phyloP scores from a whole-genome alignment of 2,113 vertebrate genomes.

The Sturnus vulgaris region DNA sequence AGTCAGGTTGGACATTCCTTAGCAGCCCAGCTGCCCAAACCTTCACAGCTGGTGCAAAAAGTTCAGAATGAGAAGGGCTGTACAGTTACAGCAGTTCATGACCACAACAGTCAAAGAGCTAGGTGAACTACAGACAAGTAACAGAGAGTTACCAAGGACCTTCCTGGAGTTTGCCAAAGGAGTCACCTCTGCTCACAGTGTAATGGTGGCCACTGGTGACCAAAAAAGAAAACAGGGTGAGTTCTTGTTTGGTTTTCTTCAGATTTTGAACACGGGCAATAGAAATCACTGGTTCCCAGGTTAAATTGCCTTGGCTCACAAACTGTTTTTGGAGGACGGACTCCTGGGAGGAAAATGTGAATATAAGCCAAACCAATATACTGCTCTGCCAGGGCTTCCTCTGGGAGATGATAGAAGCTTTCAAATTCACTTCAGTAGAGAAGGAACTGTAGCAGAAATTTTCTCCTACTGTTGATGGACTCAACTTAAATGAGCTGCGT shows the following conservation, averaged over 20 bases:
- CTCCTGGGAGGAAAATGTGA: not conserved
- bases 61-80: not conserved
- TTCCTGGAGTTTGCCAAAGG: not conserved
- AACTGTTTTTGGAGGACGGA: not conserved
- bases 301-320: not conserved
- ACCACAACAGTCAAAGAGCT: not conserved
- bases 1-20: not conserved
- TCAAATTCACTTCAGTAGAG: not conserved
- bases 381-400: not conserved
- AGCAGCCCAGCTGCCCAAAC: not conserved
- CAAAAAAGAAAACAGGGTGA: not conserved
- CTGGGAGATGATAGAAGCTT: not conserved
- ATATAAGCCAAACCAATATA: not conserved
- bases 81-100: not conserved
- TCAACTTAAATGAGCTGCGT: not conserved
- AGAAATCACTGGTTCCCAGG: not conserved
- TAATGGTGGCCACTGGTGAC: not conserved
- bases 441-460: not conserved
- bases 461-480: not conserved
- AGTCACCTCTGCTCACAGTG: not conserved
- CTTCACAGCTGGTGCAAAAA: not conserved
- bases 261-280: not conserved
- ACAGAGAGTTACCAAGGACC: not conserved
- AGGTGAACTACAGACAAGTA: not conserved
- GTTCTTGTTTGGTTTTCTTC: not conserved